A percentile compares a stretch with the other conserved stretches of the same genome.
Evolutionary conservation across 2,797 vertebrate species (phyloP).

Genomic region (Channallabes apus): DNA sequence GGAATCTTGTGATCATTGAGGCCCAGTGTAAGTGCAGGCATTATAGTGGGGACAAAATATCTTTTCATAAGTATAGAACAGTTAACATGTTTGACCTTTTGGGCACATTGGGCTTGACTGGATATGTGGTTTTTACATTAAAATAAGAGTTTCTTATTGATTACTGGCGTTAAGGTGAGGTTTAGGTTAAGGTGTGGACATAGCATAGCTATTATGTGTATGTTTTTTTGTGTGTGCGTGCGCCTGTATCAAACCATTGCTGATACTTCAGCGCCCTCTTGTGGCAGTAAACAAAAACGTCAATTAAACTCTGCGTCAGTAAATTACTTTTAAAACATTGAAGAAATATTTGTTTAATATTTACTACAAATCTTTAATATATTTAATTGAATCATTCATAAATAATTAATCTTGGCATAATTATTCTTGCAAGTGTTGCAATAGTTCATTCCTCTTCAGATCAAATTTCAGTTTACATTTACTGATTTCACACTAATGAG

Average conservation of each 20-base stretch:
- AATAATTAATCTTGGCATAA: too few relatives aligned
- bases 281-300: not conserved
- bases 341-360: too few relatives aligned
- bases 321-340: not conserved
- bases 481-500: not conserved
- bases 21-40: not conserved
- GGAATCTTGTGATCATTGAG: not conserved
- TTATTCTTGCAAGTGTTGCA: not conserved
- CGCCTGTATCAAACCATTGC: not conserved
- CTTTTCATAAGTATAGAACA: not conserved
- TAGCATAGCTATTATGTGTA: not conserved
- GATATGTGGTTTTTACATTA: not conserved
- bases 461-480: not conserved
- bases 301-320: too few relatives aligned
- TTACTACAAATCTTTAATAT: too few relatives aligned
- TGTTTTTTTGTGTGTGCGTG: not conserved
- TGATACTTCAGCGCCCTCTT: conserved; percentile 9
- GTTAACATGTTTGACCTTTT: not conserved
- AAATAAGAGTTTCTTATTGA: not conserved
- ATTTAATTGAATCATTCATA: too few relatives aligned
- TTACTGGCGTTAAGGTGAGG: not conserved
- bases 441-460: not conserved
- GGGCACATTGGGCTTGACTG: not conserved
- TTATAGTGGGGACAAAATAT: not conserved
- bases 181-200: not conserved